phyloP scores from a whole-genome alignment of 2,888 invertebrate genomes.

The Ectobius pallidus region DNA sequence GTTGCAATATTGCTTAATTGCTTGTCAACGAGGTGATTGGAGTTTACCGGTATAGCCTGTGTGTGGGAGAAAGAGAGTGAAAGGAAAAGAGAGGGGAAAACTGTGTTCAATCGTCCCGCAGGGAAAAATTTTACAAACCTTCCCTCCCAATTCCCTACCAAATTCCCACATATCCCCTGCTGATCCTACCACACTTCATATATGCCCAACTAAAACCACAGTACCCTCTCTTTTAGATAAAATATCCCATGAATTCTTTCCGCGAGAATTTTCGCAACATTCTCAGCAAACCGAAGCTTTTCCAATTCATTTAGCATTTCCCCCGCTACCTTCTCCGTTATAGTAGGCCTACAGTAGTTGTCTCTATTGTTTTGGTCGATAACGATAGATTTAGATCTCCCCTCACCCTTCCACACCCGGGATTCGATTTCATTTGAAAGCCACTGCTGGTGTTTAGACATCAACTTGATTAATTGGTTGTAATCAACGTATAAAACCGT shows the following conservation, averaged over 20 bases:
- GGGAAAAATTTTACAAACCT: conserved; percentile 10
- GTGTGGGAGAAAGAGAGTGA: neutral
- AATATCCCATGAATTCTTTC: neutral
- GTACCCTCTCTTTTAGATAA: neutral
- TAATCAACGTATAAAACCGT: conserved; percentile 28
- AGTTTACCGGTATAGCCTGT: neutral
- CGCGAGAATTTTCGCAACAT: neutral
- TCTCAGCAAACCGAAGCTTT: conserved; percentile 1
- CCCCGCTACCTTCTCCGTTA: neutral
- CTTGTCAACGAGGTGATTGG: conserved; percentile 28
- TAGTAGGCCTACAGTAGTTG: too few relatives aligned
- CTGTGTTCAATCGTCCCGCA: neutral
- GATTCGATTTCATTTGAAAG: conserved; percentile 30
- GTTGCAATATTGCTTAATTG: conserved; percentile 32
- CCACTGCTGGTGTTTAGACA: conserved; percentile 23
- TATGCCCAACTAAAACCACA: conserved; percentile 4
- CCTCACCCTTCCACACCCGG: conserved; percentile 9
- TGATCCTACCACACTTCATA: neutral
- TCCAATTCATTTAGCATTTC: conserved; percentile 1
- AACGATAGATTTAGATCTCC: conserved; percentile 11
- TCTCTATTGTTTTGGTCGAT: conserved; percentile 24
- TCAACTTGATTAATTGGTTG: conserved; percentile 29
- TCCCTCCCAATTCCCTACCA: conserved; percentile 5
- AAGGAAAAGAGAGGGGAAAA: neutral
- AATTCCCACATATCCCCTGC: neutral